These are phyloP conservation scores for Cheilinus undulatus DNA, from an alignment of 2,113 vertebrate species.

Conservation along the genomic window DNA sequence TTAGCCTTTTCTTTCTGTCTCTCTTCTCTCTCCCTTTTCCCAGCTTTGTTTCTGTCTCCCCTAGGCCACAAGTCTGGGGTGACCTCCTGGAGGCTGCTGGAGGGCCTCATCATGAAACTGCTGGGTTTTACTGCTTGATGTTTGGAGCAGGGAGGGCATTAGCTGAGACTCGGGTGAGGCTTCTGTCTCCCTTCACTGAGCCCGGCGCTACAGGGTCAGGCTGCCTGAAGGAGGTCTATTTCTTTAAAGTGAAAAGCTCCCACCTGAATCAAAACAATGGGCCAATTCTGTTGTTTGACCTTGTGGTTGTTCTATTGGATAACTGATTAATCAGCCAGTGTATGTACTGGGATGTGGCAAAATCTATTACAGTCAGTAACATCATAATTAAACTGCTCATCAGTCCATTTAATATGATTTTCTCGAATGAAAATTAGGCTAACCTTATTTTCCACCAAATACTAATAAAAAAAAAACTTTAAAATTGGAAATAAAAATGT, in stretches of 20 bases:
- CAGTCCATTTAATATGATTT: background rate
- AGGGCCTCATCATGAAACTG: constrained; percentile 44
- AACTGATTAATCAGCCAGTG: background rate
- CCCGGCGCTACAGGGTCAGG: constrained; percentile 15
- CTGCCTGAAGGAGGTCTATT: constrained; percentile 3
- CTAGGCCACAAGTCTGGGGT: constrained; percentile 6
- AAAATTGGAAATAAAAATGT: no score
- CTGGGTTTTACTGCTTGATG: constrained; percentile 39
- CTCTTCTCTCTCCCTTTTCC: background rate
- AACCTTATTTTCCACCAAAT: no score
- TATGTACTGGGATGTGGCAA: background rate
- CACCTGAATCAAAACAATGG: constrained; percentile 16
- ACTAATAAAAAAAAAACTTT: no score
- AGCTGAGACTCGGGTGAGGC: constrained; percentile 23
- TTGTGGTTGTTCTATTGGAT: background rate
- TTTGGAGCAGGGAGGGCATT: constrained; percentile 8
- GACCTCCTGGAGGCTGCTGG: constrained; percentile 34
- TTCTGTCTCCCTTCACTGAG: constrained; percentile 31
- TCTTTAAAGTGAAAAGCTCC: constrained; percentile 21
- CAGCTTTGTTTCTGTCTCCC: constrained; percentile 31
- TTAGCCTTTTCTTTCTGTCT: background rate
- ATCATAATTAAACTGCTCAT: background rate
- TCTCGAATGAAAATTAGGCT: no score
- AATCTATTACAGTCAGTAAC: background rate
- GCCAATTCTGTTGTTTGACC: background rate